phyloP scores from a whole-genome alignment of 2,113 vertebrate genomes.

The Sisor rabdophorus region DNA sequence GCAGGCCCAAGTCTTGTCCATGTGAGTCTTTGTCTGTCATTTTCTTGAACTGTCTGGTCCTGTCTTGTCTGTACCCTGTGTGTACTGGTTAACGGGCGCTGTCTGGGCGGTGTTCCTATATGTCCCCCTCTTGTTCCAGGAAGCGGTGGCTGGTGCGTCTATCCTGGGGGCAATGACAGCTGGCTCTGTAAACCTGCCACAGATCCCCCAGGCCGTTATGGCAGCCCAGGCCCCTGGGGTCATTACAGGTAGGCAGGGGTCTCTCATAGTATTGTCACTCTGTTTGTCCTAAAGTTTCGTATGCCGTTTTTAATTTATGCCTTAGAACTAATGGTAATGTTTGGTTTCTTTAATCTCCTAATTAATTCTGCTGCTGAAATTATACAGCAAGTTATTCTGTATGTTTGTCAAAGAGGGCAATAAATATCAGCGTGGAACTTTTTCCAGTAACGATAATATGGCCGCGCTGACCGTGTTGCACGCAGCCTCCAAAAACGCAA shows the following conservation, averaged over 20 bases:
- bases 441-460: too few species aligned
- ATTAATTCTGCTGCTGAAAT: too few species aligned
- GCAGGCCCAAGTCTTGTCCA: constrained; percentile 42
- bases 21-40: constrained; percentile 31
- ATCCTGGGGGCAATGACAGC: constrained; percentile 79
- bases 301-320: neutral
- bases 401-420: too few species aligned
- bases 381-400: too few species aligned
- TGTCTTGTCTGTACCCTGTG: constrained; percentile 31
- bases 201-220: constrained; percentile 85
- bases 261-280: neutral
- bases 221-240: constrained; percentile 83
- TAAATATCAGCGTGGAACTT: too few species aligned
- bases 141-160: constrained; percentile 81
- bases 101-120: constrained; percentile 51
- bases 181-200: constrained; percentile 72
- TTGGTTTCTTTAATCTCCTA: too few species aligned
- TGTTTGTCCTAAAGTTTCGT: neutral
- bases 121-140: constrained; percentile 64
- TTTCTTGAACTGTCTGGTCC: constrained; percentile 29
- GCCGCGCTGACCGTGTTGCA: too few species aligned
- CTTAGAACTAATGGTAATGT: too few species aligned
- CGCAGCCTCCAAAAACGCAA: too few species aligned
- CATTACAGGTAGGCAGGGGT: constrained; percentile 75
- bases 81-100: constrained; percentile 51